Evolutionary conservation across 37 sponge, comb jelly and placozoan genomes (phyloP), one percentile per base, ranked within the genome.

Genomic region (Cladorhizidae sp.): DNA sequence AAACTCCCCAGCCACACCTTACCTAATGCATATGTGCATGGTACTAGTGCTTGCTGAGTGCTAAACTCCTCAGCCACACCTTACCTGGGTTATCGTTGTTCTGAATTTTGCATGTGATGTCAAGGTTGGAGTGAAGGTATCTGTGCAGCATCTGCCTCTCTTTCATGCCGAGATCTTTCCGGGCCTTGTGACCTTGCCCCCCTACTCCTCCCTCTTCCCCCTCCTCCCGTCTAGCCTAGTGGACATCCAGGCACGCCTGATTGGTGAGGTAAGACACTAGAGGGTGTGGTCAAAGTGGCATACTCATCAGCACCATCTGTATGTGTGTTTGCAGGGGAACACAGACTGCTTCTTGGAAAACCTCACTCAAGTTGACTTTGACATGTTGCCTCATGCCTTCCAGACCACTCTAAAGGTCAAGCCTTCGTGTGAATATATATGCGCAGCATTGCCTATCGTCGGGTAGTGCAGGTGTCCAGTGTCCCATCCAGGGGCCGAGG

Each of bases 141-240:
- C 65, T 17, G 85, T 89, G 51, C 28, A 37, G 1, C 80, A 89
- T 31, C 29, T 91, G 29, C 82, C 82, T 18, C 83, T 91, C 35
- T 91, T 82, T 52, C 88, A 82, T 36, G 52, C 49, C 26, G 75
- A 76, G 39, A 54, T 91, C 26, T 82, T 71, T 32, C 79, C 82
- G 21, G 83, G 75, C 18, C 62, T 91, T n/a, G 21, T 86, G 25
- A 76, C 74, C 51, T 81, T 74, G 8, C 91, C 91, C 50, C 42
- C 83, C 17, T 40, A 63, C 50, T 64, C 64, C 67, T 67, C 78
- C 23, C 84, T 88, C 49, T 77, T 72, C 55, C 85, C 89, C 18
- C 67, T 88, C 23, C 59, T 83, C 3, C 89, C 89, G 17, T 83
- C 89, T 23, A 84, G 76, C 61, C 17, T 83, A 5, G 37, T 56